Percentiles rank a stretch among this genome's conserved stretches.
These are phyloP conservation scores for Stichopus chloronotus DNA, from an alignment of 35 echinoderm and acorn worm genomes.

Conservation along the genomic window DNA sequence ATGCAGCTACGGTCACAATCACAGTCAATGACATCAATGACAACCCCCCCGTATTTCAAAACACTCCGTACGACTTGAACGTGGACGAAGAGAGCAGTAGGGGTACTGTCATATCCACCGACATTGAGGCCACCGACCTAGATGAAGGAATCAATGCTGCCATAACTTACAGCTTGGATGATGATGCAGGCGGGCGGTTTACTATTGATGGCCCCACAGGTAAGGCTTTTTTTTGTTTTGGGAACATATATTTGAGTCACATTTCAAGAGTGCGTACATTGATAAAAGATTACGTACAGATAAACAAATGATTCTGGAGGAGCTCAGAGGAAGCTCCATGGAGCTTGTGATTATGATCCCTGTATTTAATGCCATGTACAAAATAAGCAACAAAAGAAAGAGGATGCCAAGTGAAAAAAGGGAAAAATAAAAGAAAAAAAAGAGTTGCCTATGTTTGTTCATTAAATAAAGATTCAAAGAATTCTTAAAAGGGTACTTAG, in stretches of 20 bases:
- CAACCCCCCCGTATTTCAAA: conserved; percentile 59
- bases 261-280: too few species aligned
- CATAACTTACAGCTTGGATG: conserved; percentile 34
- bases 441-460: too few species aligned
- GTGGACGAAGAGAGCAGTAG: conserved; percentile 38
- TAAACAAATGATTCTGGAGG: too few species aligned
- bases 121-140: conserved; percentile 50
- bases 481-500: too few species aligned
- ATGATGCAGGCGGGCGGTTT: conserved; percentile 38
- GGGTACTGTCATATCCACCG: conserved; percentile 68
- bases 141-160: conserved; percentile 57
- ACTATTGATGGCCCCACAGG: conserved; percentile 58
- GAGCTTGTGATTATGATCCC: too few species aligned
- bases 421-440: too few species aligned
- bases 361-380: too few species aligned
- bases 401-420: too few species aligned
- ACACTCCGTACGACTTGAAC: conserved; percentile 40
- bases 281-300: too few species aligned
- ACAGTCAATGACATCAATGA: conserved; percentile 74
- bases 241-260: neutral
- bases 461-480: too few species aligned
- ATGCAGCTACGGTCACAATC: conserved; percentile 53
- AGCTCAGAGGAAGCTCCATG: too few species aligned
- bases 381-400: too few species aligned
- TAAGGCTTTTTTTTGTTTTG: neutral